Evolutionary conservation across 2,888 invertebrate genomes (phyloP).

Genomic region (Chelonus formosanus): DNA sequence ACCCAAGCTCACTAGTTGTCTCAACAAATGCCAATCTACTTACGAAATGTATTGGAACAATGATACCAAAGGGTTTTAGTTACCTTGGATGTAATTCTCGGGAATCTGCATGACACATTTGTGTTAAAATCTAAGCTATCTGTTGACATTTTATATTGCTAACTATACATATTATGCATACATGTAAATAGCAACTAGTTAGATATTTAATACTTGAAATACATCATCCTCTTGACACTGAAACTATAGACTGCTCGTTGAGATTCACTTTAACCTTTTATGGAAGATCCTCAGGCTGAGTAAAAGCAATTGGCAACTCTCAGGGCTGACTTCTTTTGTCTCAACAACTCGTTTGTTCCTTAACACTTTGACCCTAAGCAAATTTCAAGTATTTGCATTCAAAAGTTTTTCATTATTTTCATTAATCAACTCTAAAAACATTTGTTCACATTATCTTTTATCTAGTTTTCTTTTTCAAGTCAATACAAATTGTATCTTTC

Average conservation of each 20-base stretch:
- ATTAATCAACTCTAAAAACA: no score
- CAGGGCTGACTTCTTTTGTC: neutral
- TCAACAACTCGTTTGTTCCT: neutral
- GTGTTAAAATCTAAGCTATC: neutral
- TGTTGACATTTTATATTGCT: constrained; percentile 3
- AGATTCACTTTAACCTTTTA: constrained; percentile 15
- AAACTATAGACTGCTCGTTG: neutral
- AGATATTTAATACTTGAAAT: neutral
- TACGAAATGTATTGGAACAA: constrained; percentile 57
- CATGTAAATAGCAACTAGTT: neutral
- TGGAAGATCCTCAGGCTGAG: neutral
- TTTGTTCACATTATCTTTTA: no score
- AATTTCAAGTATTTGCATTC: no score
- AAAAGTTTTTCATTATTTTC: no score
- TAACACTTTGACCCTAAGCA: neutral
- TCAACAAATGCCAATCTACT: constrained; percentile 60
- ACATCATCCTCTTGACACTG: neutral
- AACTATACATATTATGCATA: neutral
- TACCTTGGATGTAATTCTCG: constrained; percentile 20
- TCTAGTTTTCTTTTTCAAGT: no score
- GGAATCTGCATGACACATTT: constrained; percentile 5
- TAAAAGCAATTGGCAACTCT: neutral
- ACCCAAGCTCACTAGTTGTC: constrained; percentile 50
- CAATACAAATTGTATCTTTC: no score
- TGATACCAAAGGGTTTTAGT: constrained; percentile 44